These are phyloP conservation scores for Neopelma chrysocephalum DNA, from an alignment of 2,797 vertebrate species.

Conservation along the genomic window DNA sequence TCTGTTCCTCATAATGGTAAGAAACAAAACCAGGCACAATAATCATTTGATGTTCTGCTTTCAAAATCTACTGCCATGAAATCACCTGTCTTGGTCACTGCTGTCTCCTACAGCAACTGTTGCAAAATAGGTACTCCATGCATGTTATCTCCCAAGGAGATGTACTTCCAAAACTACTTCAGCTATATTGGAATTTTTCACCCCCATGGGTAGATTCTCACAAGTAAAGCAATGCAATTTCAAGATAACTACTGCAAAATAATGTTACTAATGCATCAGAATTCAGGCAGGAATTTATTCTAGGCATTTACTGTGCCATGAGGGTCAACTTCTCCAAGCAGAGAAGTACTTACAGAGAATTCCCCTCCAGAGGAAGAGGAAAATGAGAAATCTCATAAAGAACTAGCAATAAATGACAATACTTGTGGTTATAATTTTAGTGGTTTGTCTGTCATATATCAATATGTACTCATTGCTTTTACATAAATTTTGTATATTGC, in stretches of 20 bases:
- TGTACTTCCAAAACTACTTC: background rate
- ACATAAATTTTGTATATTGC: background rate
- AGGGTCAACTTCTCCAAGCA: background rate
- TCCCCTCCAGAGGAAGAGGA: background rate
- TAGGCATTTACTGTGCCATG: background rate
- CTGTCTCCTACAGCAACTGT: background rate
- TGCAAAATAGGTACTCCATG: background rate
- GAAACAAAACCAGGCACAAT: background rate
- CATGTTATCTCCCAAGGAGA: fast-evolving
- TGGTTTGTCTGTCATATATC: background rate
- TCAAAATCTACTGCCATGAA: background rate
- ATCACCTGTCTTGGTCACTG: background rate
- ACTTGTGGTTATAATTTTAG: background rate
- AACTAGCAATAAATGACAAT: background rate
- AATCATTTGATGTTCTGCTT: background rate
- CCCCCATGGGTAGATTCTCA: background rate
- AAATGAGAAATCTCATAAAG: background rate
- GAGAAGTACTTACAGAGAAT: background rate
- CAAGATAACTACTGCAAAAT: background rate
- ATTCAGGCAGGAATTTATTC: background rate
- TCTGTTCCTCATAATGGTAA: background rate
- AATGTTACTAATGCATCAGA: background rate
- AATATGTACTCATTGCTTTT: background rate
- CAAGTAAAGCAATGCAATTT: background rate
- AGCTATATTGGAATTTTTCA: background rate